phyloP scores from a whole-genome alignment of 2,113 vertebrate species.

The Meleagris gallopavo region DNA sequence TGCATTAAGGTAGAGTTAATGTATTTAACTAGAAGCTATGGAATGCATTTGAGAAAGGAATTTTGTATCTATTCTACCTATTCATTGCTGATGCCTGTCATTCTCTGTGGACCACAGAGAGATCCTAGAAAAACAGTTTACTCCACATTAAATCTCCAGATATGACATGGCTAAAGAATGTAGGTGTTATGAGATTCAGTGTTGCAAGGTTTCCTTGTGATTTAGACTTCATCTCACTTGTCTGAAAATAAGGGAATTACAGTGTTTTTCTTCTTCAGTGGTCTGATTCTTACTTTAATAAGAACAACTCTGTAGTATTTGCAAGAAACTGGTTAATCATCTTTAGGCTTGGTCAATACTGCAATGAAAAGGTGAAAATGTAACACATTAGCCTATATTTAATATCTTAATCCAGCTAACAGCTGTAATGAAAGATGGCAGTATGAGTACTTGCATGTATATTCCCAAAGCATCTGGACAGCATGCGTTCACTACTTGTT shows the following conservation, averaged over 20 bases:
- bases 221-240: neutral
- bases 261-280: neutral
- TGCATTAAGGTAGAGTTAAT: neutral
- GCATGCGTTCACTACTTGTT: neutral
- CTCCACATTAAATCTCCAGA: neutral
- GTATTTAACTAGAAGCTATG: neutral
- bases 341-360: neutral
- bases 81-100: neutral
- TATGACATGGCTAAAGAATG: neutral
- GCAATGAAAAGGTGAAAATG: neutral
- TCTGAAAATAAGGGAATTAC: neutral
- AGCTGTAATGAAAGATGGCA: neutral
- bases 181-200: rapidly evolving
- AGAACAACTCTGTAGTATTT: neutral
- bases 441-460: neutral
- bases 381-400: neutral
- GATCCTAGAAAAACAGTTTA: neutral
- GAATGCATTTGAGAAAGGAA: neutral
- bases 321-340: neutral
- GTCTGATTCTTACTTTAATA: neutral
- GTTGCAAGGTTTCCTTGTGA: neutral
- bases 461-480: slow-evolving; percentile 20
- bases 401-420: neutral
- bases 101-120: neutral
- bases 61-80: slow-evolving; percentile 32